Evolutionary conservation across 1,140 invertebrate species (phyloP), one percentile per base, ranked within the genome.

Genomic region (Parapsyche elsis): DNA sequence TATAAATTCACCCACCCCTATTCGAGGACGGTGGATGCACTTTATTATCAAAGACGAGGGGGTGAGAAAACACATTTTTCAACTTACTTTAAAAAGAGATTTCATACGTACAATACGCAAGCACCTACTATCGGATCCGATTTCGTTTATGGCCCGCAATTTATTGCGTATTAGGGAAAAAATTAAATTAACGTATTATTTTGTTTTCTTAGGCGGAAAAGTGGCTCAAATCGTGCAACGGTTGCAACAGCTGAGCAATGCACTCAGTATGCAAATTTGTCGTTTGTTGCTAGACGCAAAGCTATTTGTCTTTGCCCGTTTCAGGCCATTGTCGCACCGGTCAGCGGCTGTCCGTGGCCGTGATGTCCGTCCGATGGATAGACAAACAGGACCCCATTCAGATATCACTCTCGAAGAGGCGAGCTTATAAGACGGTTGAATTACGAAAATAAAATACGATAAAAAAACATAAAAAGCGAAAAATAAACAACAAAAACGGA

Each of bases 21-120:
- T 78, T 21, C 45, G 45, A 78, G n/a, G 79, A 76, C 71, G 79
- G 19, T 74, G 81, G 79, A 71, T 82, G 79, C 61, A 59, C 38
- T 57, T 45, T 70, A 80, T 79, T 46, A 76, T 76, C 14, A 16
- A 7, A 16, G 49, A 53, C 12, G 16, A 0, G 45, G 71, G 81
- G 81, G 81, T 71, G 71, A 80, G 61, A 75, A 53, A 83, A 83
- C 81, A 83, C 73, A 83, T 83, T 76, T 76, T 83, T 83, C 79
- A 83, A 83, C 79, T 82, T 82, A 75, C 46, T 77, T 61, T 77
- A 77, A 77, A 67, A 77, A 77, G 49, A 57, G 75, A 77, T 77
- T 77, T 77, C 75, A 14, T 77, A 77, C 75, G 44, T 57, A 26
- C 57, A 14, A 4, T 38, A 38, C 30, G 7, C 7, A 38, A 4